Conservation (phyloP, 2,797 vertebrate species). For the Enteromius anoplus region DNA sequence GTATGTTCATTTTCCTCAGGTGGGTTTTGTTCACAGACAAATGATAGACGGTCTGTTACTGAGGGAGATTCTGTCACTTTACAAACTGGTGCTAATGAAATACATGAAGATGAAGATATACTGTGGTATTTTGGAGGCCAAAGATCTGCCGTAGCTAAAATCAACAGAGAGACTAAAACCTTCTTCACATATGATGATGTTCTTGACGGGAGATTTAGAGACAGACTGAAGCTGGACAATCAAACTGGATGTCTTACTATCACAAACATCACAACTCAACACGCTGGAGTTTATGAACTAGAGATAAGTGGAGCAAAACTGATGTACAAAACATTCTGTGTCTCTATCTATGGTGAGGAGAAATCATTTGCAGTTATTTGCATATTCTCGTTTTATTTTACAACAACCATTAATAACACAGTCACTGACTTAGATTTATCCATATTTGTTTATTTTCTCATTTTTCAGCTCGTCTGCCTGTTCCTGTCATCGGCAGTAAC, state of each 20-base stretch:
- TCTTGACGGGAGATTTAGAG: too few relatives aligned
- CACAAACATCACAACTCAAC: too few relatives aligned
- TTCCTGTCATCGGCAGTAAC: not conserved
- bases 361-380: not conserved
- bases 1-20: not conserved
- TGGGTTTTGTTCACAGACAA: conserved; percentile 2
- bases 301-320: too few relatives aligned
- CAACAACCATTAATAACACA: not conserved
- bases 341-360: not conserved
- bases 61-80: not conserved
- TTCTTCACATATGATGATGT: too few relatives aligned
- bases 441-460: not conserved
- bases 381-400: not conserved
- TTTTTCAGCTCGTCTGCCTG: too few relatives aligned
- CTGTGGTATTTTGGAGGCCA: not conserved
- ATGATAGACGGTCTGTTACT: not conserved
- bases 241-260: too few relatives aligned
- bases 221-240: too few relatives aligned
- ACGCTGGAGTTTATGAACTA: too few relatives aligned
- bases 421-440: not conserved
- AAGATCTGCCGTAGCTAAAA: not conserved
- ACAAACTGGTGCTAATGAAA: not conserved
- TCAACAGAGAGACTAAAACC: not conserved
- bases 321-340: too few relatives aligned
- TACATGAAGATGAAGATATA: not conserved